These are phyloP conservation scores for Hycleus cichorii DNA, from an alignment of 1,140 invertebrate genomes.

Conservation along the genomic window DNA sequence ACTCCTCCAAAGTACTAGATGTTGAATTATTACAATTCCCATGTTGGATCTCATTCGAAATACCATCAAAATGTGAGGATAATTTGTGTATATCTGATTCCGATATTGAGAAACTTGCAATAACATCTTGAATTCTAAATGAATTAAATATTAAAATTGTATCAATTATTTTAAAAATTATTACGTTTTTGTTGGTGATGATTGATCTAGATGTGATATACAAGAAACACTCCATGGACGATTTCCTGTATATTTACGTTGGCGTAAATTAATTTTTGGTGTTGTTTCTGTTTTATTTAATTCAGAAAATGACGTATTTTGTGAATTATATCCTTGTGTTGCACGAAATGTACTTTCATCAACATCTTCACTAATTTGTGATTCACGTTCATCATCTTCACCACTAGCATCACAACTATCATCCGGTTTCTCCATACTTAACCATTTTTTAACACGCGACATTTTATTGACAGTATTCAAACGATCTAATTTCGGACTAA, in stretches of 20 bases:
- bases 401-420: conserved; percentile 76
- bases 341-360: conserved; percentile 56
- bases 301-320: conserved; percentile 47
- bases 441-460: conserved; percentile 60
- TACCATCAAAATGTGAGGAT: conserved; percentile 26
- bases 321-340: conserved; percentile 44
- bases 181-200: conserved; percentile 19
- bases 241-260: conserved; percentile 47
- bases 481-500: conserved; percentile 42
- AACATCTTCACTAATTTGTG: conserved; percentile 65
- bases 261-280: conserved; percentile 45
- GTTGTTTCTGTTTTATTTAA: conserved; percentile 27
- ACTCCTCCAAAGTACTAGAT: conserved; percentile 58
- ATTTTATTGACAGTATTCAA: conserved; percentile 47
- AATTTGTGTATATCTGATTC: conserved; percentile 77
- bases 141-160: neutral
- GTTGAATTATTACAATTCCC: conserved; percentile 39
- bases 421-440: conserved; percentile 40
- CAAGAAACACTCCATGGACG: conserved; percentile 81
- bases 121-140: conserved; percentile 32
- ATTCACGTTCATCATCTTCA: conserved; percentile 76
- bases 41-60: too few species aligned
- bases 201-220: conserved; percentile 54
- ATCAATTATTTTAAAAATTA: neutral
- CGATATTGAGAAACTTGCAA: conserved; percentile 63